A percentile compares a stretch with the other conserved stretches of the same genome.
Conservation (phyloP, 2,113 vertebrate genomes). For the Tichodroma muraria region DNA sequence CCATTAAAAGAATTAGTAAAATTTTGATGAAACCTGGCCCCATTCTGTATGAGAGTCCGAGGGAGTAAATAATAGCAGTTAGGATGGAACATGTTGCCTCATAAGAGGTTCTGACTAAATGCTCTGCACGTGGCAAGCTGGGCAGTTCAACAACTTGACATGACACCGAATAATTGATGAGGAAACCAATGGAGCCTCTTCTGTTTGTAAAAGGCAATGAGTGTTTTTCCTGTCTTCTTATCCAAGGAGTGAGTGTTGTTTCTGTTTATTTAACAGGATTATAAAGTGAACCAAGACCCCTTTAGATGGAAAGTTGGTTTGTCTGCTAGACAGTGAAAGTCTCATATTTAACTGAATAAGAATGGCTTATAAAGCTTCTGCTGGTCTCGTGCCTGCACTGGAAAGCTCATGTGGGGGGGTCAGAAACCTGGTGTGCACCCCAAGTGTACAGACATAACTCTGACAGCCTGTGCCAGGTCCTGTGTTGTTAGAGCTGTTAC, state of each 20-base stretch:
- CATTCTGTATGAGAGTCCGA: not conserved
- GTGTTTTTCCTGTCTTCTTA: not conserved
- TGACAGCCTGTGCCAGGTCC: not conserved
- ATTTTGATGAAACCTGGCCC: not conserved
- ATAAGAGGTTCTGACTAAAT: not conserved
- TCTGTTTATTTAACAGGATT: not conserved
- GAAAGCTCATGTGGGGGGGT: not conserved
- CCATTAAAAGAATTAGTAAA: not conserved
- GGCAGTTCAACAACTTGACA: not conserved
- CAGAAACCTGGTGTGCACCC: not conserved
- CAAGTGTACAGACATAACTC: not conserved
- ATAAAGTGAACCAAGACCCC: not conserved
- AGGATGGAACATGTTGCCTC: not conserved
- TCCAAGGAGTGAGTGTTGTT: not conserved
- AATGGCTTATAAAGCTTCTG: not conserved
- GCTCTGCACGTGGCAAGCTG: not conserved
- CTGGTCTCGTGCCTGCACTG: accelerated
- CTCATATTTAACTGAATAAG: not conserved
- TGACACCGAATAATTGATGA: not conserved
- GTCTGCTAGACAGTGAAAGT: not conserved
- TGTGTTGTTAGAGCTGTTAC: not conserved
- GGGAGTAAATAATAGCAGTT: not conserved
- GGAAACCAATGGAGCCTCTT: not conserved
- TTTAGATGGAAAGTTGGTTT: not conserved
- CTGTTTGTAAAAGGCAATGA: not conserved